These are phyloP conservation scores for Centrocercus urophasianus DNA, from an alignment of 2,113 vertebrate genomes.

Conservation along the genomic window DNA sequence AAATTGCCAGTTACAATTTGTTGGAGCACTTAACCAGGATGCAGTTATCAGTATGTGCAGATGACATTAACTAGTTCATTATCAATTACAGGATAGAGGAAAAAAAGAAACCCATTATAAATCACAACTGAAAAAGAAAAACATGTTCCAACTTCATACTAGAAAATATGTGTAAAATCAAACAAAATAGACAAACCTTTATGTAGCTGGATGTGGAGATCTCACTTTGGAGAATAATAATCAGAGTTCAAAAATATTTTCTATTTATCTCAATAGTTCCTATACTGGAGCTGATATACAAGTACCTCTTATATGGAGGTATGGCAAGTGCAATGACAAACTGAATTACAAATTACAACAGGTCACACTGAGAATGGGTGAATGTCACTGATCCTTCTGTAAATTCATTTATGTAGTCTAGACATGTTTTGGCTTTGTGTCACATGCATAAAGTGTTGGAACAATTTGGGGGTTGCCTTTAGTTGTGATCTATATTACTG, in stretches of 20 bases:
- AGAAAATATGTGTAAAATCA: slow-evolving; percentile 15
- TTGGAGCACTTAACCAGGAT: neutral
- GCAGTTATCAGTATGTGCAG: neutral
- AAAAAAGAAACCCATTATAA: slow-evolving; percentile 4
- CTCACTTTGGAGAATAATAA: neutral
- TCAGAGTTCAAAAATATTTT: neutral
- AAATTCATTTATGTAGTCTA: neutral
- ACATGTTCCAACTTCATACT: neutral
- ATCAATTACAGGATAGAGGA: slow-evolving; percentile 16
- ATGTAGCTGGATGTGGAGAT: neutral
- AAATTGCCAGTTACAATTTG: neutral
- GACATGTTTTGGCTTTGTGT: neutral
- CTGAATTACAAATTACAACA: neutral
- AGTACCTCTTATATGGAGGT: neutral
- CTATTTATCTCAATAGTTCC: neutral
- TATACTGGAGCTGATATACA: neutral
- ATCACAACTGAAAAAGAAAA: neutral
- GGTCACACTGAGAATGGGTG: neutral
- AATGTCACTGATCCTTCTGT: neutral
- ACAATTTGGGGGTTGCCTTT: neutral
- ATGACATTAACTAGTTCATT: slow-evolving; percentile 40
- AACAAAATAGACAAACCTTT: neutral
- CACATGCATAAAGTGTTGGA: neutral
- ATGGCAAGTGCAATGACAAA: neutral
- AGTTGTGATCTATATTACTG: neutral